These are phyloP conservation scores for Nephrotoma guestfalica DNA, from an alignment of 2,888 invertebrate species.

Conservation along the genomic window DNA sequence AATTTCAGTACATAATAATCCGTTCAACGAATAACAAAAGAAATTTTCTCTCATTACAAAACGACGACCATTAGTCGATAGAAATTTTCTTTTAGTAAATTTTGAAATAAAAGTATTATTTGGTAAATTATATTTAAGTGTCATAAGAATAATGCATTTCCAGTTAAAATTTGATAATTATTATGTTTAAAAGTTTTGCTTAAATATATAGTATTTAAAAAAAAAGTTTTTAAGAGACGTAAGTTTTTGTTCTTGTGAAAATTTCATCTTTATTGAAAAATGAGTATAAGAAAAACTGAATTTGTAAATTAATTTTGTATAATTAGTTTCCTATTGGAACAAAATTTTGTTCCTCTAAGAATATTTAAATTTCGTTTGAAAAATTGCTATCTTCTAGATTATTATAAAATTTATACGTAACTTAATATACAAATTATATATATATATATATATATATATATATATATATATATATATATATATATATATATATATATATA, in stretches of 20 bases:
- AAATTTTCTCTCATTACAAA: not conserved
- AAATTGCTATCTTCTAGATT: too few relatives aligned
- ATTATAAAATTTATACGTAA: too few relatives aligned
- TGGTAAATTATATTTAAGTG: not conserved
- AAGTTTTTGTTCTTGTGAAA: not conserved
- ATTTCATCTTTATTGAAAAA: not conserved
- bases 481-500: not conserved
- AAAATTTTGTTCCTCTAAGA: too few relatives aligned
- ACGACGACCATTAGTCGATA: not conserved
- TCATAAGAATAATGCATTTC: not conserved
- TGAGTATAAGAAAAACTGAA: too few relatives aligned
- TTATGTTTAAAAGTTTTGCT: not conserved
- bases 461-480: not conserved
- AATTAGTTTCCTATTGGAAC: too few relatives aligned
- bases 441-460: not conserved
- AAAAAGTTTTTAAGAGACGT: not conserved
- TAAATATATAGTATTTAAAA: not conserved
- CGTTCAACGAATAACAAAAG: not conserved
- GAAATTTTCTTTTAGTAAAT: not conserved
- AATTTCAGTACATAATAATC: not conserved
- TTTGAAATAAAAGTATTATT: not conserved
- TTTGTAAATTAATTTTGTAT: too few relatives aligned
- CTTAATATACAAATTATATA: too few relatives aligned
- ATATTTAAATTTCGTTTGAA: too few relatives aligned
- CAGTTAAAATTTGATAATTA: not conserved